Evolutionary conservation across 2,113 vertebrate species (phyloP).

Genomic region (Pleuronectes platessa): DNA sequence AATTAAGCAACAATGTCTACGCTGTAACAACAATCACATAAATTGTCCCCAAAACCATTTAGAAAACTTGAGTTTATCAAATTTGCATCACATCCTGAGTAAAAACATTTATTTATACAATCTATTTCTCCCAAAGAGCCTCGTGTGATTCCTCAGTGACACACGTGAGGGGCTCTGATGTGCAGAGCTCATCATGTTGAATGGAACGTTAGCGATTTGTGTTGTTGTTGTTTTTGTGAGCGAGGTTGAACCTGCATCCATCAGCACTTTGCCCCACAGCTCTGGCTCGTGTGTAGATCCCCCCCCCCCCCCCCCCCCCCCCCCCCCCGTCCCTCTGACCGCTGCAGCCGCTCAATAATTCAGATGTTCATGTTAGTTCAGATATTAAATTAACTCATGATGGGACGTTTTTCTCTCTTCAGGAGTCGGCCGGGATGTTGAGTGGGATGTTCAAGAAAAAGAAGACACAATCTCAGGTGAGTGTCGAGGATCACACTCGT

Average conservation of each 20-base stretch:
- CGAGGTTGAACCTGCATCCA: constrained; percentile 8
- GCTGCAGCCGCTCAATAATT: neutral
- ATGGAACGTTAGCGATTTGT: neutral
- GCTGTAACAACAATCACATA: no score
- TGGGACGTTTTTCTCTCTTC: neutral
- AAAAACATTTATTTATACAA: neutral
- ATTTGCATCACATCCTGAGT: no score
- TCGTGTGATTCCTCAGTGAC: neutral
- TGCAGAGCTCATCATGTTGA: neutral
- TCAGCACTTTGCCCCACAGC: constrained; percentile 43
- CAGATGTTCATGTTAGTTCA: neutral
- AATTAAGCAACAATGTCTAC: no score
- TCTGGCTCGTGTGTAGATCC: constrained; percentile 4
- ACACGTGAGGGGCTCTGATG: neutral
- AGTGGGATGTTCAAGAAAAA: constrained; percentile 62
- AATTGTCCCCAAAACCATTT: neutral
- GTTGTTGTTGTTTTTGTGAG: constrained; percentile 11
- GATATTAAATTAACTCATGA: neutral
- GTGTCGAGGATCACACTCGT: neutral
- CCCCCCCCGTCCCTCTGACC: neutral
- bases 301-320: neutral
- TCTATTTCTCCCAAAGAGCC: no score
- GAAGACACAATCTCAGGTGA: constrained; percentile 57
- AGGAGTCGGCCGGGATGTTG: constrained; percentile 64
- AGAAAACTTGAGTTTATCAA: no score